Conservation (phyloP, 1,140 invertebrate species). For the Drosophila sproati region DNA sequence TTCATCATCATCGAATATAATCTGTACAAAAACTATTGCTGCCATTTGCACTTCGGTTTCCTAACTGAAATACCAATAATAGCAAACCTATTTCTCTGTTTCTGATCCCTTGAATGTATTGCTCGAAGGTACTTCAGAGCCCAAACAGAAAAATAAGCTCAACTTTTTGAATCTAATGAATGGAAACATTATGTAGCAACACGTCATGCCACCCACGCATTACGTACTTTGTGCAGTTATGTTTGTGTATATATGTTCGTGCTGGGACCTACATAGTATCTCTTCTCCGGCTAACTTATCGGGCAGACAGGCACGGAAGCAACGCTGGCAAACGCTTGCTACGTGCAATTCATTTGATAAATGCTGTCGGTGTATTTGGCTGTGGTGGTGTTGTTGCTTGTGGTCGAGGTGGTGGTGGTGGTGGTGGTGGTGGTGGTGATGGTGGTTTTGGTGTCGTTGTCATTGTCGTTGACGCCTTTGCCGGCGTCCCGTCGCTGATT, state of each 20-base stretch:
- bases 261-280: constrained; percentile 23
- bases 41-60: no score
- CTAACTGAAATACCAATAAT: no score
- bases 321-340: constrained; percentile 68
- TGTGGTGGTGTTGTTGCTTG: constrained; percentile 41
- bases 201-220: constrained; percentile 6
- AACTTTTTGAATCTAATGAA: neutral
- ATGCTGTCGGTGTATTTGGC: constrained; percentile 61
- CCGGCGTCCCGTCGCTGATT: constrained; percentile 56
- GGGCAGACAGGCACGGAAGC: constrained; percentile 58
- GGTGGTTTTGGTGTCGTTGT: constrained; percentile 47
- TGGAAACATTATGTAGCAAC: neutral
- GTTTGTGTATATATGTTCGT: neutral
- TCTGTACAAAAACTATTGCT: no score
- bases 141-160: neutral
- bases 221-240: neutral
- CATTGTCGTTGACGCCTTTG: constrained; percentile 60
- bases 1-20: no score
- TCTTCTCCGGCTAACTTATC: constrained; percentile 41
- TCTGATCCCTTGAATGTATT: no score
- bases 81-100: no score
- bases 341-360: constrained; percentile 82
- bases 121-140: no score
- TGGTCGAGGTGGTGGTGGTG: constrained; percentile 10
- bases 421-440: constrained; percentile 24